phyloP scores from a whole-genome alignment of 2,797 vertebrate species.

The Peromyscus nudipes region DNA sequence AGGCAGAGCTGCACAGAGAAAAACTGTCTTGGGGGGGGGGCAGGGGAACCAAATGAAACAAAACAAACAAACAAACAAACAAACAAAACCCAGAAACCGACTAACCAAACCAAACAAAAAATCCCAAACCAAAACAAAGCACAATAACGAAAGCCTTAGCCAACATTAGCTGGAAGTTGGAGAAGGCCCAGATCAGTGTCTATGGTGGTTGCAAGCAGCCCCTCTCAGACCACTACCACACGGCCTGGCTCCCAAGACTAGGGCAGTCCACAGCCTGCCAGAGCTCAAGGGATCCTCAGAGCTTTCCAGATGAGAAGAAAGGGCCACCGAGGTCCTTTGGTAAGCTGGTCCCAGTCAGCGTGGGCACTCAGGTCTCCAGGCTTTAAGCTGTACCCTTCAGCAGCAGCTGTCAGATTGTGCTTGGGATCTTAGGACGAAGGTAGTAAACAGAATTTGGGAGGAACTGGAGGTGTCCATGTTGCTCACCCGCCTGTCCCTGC shows the following conservation, averaged over 20 bases:
- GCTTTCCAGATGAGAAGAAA: conserved; percentile 38
- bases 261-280: background rate
- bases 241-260: background rate
- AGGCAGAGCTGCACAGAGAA: background rate
- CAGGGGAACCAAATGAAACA: background rate
- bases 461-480: background rate
- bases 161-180: background rate
- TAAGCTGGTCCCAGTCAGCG: background rate
- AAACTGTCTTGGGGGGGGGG: background rate
- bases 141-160: background rate
- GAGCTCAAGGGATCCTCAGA: background rate
- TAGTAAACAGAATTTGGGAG: background rate
- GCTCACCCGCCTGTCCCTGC: background rate
- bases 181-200: background rate
- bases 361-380: background rate
- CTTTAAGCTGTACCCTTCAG: background rate
- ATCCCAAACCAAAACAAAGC: background rate
- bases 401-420: background rate
- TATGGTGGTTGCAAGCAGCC: background rate
- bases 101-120: background rate
- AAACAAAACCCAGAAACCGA: no score
- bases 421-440: background rate
- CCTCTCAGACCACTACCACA: no score
- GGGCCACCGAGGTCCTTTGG: background rate
- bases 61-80: background rate